Evolutionary conservation across 2,113 vertebrate species (phyloP).

Genomic region (Himantopus leucocephalus): DNA sequence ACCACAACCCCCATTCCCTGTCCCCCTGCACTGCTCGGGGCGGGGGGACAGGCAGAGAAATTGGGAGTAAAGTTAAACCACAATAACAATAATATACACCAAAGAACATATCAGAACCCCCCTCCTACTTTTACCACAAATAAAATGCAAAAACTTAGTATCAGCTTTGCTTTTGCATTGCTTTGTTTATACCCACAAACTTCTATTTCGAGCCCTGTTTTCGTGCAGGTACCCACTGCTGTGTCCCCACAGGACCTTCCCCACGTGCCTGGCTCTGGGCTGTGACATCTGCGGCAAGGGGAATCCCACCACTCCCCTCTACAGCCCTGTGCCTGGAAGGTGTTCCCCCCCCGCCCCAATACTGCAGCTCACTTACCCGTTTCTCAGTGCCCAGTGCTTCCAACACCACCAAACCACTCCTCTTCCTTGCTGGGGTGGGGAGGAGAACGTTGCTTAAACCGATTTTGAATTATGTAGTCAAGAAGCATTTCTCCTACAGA

Average conservation of each 20-base stretch:
- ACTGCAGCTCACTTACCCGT: fast-evolving
- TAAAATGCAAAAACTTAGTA: background rate
- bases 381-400: background rate
- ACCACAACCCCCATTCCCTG: too few species aligned
- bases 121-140: background rate
- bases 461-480: background rate
- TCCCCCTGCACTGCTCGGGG: too few species aligned
- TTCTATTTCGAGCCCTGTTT: fast-evolving
- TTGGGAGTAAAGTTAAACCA: too few species aligned
- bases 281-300: background rate
- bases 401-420: background rate
- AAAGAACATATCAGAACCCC: background rate
- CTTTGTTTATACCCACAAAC: background rate
- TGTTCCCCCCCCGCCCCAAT: too few species aligned
- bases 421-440: background rate
- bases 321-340: background rate
- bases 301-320: background rate
- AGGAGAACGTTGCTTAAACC: background rate
- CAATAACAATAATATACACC: background rate
- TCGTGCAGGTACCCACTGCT: too few species aligned
- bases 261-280: background rate
- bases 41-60: too few species aligned
- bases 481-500: background rate
- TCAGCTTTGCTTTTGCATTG: background rate
- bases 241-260: background rate